Evolutionary conservation across 2,113 vertebrate genomes (phyloP).

Genomic region (Sorex fumeus): DNA sequence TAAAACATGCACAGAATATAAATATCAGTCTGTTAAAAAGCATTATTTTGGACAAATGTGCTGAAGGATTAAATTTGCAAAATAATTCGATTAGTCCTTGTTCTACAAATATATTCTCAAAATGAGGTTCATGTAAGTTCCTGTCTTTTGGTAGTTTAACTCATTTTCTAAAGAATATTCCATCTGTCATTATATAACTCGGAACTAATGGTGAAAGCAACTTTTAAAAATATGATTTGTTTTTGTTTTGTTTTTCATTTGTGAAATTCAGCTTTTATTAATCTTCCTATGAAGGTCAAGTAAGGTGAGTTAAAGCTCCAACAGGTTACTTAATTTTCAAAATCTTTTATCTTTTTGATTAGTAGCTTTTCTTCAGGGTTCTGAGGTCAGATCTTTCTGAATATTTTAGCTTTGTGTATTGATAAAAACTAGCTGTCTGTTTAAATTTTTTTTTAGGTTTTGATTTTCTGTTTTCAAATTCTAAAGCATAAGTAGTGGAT

Average conservation of each 20-base stretch:
- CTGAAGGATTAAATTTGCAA: background rate
- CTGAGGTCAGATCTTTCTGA: background rate
- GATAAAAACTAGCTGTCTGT: background rate
- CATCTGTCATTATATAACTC: background rate
- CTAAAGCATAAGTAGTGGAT: background rate
- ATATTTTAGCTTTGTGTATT: conserved; percentile 24
- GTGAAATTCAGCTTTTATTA: conserved; percentile 37
- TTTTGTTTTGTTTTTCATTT: conserved; percentile 18
- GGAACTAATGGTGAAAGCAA: background rate
- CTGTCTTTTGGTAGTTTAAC: background rate
- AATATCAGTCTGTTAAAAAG: background rate
- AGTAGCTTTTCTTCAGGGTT: background rate
- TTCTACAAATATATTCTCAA: background rate
- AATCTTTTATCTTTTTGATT: background rate
- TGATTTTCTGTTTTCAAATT: conserved; percentile 2
- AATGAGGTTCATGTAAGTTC: background rate
- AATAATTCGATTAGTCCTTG: background rate
- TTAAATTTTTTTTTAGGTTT: background rate
- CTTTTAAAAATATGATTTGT: conserved; percentile 24
- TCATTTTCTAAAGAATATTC: conserved; percentile 36
- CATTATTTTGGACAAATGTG: conserved; percentile 22
- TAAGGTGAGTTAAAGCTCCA: background rate
- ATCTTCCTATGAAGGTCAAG: background rate
- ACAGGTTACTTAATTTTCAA: conserved; percentile 35
- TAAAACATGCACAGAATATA: conserved; percentile 41